Percentiles rank a stretch among this genome's conserved stretches.
These are phyloP conservation scores for Pammene fasciana DNA, from an alignment of 2,888 invertebrate species.

Conservation along the genomic window DNA sequence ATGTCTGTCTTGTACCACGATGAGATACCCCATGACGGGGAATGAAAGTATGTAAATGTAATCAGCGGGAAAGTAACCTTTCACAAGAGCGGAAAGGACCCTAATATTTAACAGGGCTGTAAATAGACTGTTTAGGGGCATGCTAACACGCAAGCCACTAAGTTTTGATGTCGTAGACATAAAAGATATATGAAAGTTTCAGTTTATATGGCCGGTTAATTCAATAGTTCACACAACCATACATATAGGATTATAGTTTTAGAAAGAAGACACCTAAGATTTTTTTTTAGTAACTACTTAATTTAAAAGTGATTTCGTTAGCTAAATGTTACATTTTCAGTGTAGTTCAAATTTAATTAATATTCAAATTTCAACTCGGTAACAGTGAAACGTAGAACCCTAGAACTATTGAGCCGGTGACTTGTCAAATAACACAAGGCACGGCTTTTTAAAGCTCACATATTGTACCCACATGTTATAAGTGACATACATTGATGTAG, in stretches of 20 bases:
- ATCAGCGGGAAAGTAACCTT: conserved; percentile 30
- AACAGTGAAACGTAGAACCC: too few relatives aligned
- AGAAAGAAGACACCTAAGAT: too few relatives aligned
- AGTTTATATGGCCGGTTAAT: too few relatives aligned
- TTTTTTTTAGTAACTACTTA: too few relatives aligned
- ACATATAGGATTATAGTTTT: too few relatives aligned
- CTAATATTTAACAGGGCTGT: conserved; percentile 24
- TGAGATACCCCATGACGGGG: conserved; percentile 15
- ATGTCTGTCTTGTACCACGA: conserved; percentile 9
- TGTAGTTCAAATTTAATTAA: too few relatives aligned
- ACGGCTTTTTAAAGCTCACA: conserved; percentile 1
- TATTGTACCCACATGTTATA: conserved; percentile 29
- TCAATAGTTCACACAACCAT: too few relatives aligned
- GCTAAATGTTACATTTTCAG: too few relatives aligned
- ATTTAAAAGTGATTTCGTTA: too few relatives aligned
- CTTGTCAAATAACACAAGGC: background rate
- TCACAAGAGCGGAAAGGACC: conserved; percentile 27
- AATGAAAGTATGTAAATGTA: conserved; percentile 35
- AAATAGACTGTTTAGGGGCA: conserved; percentile 29
- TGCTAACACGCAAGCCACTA: conserved; percentile 12
- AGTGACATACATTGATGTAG: conserved; percentile 43
- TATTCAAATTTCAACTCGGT: too few relatives aligned
- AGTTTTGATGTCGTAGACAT: background rate
- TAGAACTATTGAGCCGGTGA: too few relatives aligned
- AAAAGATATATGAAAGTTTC: background rate